Conservation (phyloP, 2,113 vertebrate genomes). For the Ciconia boyciana region DNA sequence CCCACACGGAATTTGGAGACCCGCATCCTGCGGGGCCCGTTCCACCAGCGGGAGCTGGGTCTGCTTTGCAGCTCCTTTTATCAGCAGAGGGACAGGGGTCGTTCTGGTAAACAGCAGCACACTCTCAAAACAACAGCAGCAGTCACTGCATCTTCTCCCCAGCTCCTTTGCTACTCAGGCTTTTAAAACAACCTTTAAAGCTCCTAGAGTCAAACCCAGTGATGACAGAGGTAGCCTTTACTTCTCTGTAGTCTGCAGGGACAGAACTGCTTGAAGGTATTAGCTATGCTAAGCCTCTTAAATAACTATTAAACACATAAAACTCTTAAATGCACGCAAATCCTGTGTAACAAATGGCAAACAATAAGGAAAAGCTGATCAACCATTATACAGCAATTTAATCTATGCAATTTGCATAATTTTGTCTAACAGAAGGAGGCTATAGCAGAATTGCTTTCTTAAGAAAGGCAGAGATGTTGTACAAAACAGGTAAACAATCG, state of each 20-base stretch:
- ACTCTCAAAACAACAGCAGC: neutral
- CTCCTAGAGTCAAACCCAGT: neutral
- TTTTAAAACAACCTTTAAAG: neutral
- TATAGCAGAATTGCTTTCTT: neutral
- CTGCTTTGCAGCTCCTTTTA: neutral
- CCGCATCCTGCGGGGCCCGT: accelerated
- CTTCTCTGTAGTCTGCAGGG: neutral
- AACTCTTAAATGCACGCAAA: conserved; percentile 56
- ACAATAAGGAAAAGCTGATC: conserved; percentile 58
- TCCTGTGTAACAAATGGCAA: conserved; percentile 55
- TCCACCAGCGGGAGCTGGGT: neutral
- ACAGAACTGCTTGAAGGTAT: conserved; percentile 42
- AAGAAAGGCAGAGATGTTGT: neutral
- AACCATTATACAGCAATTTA: conserved; percentile 44
- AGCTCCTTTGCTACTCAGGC: neutral
- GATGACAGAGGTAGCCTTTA: neutral
- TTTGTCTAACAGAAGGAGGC: conserved; percentile 8
- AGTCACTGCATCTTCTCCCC: neutral
- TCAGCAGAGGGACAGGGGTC: neutral
- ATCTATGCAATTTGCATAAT: conserved; percentile 42
- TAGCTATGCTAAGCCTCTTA: conserved; percentile 61
- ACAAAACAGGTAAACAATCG: neutral
- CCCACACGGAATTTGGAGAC: neutral
- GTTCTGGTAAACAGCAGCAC: neutral
- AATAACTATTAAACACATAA: conserved; percentile 62